phyloP scores from a whole-genome alignment of 2,113 vertebrate genomes.

The Pavo muticus region DNA sequence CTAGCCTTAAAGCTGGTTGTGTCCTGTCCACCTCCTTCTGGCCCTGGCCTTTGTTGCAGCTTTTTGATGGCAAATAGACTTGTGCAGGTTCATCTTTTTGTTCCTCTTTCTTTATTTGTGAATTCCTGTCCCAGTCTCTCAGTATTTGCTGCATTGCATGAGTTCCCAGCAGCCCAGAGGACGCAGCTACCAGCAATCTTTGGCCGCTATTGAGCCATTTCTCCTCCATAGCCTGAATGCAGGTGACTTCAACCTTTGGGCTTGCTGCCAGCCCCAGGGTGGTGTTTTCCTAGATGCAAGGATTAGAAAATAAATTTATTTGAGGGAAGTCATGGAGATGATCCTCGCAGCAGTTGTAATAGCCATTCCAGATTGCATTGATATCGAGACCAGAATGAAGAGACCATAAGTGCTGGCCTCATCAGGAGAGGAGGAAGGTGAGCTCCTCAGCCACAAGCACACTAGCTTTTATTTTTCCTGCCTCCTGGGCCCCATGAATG shows the following conservation, averaged over 20 bases:
- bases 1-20: fast-evolving
- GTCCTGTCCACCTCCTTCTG: background rate
- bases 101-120: background rate
- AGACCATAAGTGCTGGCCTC: background rate
- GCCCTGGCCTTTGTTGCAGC: background rate
- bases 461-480: background rate
- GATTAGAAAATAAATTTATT: background rate
- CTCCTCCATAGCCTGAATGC: background rate
- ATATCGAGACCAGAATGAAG: fast-evolving
- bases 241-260: background rate
- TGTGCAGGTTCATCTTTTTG: background rate
- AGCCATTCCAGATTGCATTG: background rate
- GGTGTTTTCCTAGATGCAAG: background rate
- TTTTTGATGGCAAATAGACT: background rate
- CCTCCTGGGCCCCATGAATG: background rate
- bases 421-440: background rate
- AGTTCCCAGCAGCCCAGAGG: background rate
- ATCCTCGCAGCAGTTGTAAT: background rate
- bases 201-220: background rate
- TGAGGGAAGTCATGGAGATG: background rate
- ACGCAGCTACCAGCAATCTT: background rate
- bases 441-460: background rate
- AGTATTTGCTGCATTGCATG: too few relatives aligned
- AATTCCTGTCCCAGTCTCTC: background rate
- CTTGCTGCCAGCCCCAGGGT: background rate